Base-by-base conservation (phyloP, 1,140 invertebrate species). In the Drosophila nigrodunni region DNA sequence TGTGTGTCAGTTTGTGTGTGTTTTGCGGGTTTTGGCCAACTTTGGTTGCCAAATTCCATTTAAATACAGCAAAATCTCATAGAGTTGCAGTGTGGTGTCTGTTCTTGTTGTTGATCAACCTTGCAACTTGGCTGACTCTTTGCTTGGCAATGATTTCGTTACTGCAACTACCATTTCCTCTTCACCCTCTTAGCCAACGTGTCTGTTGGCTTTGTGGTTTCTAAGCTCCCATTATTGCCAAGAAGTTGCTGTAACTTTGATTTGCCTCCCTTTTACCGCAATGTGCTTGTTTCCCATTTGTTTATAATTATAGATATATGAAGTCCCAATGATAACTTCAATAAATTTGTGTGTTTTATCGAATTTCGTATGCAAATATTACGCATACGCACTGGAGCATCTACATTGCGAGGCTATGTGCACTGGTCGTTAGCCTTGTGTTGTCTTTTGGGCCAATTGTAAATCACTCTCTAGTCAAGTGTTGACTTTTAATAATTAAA, bases 21-120 rank as follows among this genome's bases (percentile, higher is more conserved):
- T 30, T 30, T 78, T 74, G 65, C 55, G 67, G 72, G 10, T 37
- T 68, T 18, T 46, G 52, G 8, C 68, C 60, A 85, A 74, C 69
- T 87, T 75, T 74, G 44, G 61, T 88, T 82, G 82, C 85, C 85
- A 87, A 87, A 87, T 83, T 82, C 83, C 82, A 87, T 87, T 87
- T 87, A 87, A 87, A 87, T 88, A 77, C 76, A 72, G 73, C 68
- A 74, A 55, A 74, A 81, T 70, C 59, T 64, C 73, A 64, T 41
- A 60, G 59, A 57, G 58, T 75, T 62, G 67, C 68, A 62, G 25
- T 37, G 34, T 54, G 49, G 60, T 25, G 34, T 13, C 37, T 74
- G 67, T 64, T 78, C 74, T 67, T 86, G 78, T 64, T 82, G 80
- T 58, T 82, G 74, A 70, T 78, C 77, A 85, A 74, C 82, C 82